Percentiles rank a stretch among this genome's conserved stretches.
Evolutionary conservation across 92 coral and sea anemone genomes (phyloP).

Genomic region (Virgularia gustaviana): DNA sequence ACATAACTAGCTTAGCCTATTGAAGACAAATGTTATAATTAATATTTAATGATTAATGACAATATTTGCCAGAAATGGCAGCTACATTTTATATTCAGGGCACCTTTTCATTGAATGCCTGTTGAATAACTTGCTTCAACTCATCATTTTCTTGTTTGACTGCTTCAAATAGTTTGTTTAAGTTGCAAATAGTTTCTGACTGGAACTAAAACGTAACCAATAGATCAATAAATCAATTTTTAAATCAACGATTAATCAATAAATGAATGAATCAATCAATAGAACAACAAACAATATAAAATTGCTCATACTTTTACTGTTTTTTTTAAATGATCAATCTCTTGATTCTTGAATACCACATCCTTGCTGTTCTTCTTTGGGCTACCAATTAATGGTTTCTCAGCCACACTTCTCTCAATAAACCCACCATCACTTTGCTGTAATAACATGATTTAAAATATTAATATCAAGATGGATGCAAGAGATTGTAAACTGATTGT

Average conservation of each 20-base stretch:
- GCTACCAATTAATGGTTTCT: constrained; percentile 27
- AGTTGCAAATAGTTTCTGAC: constrained; percentile 24
- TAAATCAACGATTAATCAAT: neutral
- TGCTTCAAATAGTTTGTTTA: constrained; percentile 27
- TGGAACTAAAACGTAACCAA: constrained; percentile 23
- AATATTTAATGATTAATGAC: neutral
- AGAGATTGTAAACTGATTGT: too few species aligned
- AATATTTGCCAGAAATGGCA: neutral
- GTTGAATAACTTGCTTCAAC: neutral
- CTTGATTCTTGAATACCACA: neutral
- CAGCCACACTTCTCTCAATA: constrained; percentile 29
- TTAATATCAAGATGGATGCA: neutral
- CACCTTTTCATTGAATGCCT: constrained; percentile 1
- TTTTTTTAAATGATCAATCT: neutral
- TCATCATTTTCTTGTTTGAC: constrained; percentile 27
- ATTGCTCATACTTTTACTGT: constrained; percentile 41
- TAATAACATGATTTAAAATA: too few species aligned
- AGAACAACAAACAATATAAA: neutral
- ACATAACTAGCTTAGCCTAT: constrained; percentile 4
- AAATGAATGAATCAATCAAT: neutral
- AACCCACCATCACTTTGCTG: neutral
- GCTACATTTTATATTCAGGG: neutral
- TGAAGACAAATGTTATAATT: neutral
- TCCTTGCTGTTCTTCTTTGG: neutral
- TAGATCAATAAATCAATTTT: neutral